These are phyloP conservation scores for Dicentrarchus labrax DNA, from an alignment of 2,113 vertebrate species.

Conservation along the genomic window DNA sequence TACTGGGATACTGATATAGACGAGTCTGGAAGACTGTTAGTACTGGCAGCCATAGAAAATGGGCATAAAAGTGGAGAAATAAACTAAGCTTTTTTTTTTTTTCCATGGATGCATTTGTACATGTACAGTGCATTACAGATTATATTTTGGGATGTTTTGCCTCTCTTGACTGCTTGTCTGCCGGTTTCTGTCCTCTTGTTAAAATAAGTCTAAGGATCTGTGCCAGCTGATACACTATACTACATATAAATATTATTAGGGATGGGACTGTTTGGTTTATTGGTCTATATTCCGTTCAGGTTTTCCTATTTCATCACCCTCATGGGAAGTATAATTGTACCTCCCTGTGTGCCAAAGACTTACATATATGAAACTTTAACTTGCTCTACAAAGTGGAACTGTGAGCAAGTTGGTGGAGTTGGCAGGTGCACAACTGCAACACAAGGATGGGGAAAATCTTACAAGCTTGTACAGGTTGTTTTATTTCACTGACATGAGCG, in stretches of 20 bases:
- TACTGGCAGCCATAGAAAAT: background rate
- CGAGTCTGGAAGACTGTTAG: background rate
- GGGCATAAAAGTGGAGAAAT: background rate
- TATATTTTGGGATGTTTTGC: background rate
- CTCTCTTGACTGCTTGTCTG: background rate
- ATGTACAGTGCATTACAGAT: background rate
- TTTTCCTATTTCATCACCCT: background rate
- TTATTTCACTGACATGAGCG: background rate
- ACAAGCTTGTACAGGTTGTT: background rate
- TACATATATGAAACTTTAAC: constrained; percentile 1
- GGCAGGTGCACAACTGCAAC: background rate
- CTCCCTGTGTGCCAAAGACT: background rate
- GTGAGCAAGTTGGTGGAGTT: background rate
- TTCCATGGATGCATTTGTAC: background rate
- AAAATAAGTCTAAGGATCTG: background rate
- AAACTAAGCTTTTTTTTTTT: no score
- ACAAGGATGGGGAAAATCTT: background rate
- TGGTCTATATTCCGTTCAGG: constrained; percentile 2
- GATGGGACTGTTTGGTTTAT: background rate
- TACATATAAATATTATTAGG: background rate
- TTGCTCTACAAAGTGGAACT: background rate
- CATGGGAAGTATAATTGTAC: background rate
- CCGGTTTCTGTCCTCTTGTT: background rate
- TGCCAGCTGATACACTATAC: background rate
- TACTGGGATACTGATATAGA: background rate